These are phyloP conservation scores for Tenthredo notha DNA, from an alignment of 2,888 invertebrate species.

Conservation along the genomic window DNA sequence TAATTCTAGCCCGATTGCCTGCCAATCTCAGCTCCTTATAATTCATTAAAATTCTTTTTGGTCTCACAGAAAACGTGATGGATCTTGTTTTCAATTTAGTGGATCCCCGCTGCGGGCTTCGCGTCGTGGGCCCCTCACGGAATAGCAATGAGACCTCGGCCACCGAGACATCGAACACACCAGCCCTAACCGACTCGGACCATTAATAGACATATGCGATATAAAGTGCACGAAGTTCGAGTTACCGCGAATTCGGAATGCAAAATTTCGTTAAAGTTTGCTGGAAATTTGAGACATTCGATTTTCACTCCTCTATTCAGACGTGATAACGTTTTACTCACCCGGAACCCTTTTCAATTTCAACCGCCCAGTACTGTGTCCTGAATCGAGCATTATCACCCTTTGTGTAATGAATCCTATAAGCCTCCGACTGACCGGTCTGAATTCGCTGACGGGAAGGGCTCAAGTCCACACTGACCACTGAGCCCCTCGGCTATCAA, in stretches of 20 bases:
- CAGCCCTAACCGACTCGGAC: not conserved
- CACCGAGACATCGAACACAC: not conserved
- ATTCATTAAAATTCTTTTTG: constrained; percentile 78
- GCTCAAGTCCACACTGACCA: constrained; percentile 55
- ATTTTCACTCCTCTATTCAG: not conserved
- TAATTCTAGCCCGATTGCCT: constrained; percentile 67
- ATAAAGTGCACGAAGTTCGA: not conserved
- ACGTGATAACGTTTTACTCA: not conserved
- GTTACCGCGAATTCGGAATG: not conserved
- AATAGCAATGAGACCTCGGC: constrained; percentile 73
- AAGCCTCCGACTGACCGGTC: constrained; percentile 72
- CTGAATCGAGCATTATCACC: constrained; percentile 75
- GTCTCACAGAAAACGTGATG: constrained; percentile 76
- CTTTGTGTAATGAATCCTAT: constrained; percentile 76
- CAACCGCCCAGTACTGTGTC: constrained; percentile 42
- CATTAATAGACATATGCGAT: not conserved
- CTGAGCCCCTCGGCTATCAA: constrained; percentile 42
- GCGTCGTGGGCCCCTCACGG: constrained; percentile 66
- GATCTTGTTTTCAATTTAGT: constrained; percentile 78
- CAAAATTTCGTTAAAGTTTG: not conserved
- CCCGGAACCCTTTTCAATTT: constrained; percentile 64
- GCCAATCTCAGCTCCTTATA: constrained; percentile 73
- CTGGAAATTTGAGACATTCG: not conserved
- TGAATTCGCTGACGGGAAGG: constrained; percentile 64
- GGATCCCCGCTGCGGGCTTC: constrained; percentile 74